These are phyloP conservation scores for Pseudolaguvia tuberculata DNA, from an alignment of 2,113 vertebrate species.

Conservation along the genomic window DNA sequence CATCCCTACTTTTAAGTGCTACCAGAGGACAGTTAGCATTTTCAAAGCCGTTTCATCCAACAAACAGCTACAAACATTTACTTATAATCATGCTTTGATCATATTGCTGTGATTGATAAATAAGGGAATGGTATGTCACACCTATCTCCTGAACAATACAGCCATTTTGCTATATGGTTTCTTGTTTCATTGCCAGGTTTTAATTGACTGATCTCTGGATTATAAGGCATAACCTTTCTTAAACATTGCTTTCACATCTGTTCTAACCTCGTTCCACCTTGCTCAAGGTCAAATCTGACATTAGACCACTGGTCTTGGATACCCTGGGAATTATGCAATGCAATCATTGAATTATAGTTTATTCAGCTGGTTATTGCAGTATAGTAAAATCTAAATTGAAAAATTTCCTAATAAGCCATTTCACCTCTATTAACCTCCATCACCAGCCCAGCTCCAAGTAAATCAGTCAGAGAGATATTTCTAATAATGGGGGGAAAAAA, in stretches of 20 bases:
- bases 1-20: too few species aligned
- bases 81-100: not conserved
- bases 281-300: constrained; percentile 30
- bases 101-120: not conserved
- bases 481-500: too few species aligned
- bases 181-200: not conserved
- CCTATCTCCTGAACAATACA: not conserved
- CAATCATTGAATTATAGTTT: too few species aligned
- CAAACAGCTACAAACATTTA: not conserved
- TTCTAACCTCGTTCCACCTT: constrained; percentile 9
- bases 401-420: not conserved
- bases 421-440: constrained; percentile 4
- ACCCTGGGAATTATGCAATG: not conserved
- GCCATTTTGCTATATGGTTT: not conserved
- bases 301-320: not conserved
- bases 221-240: not conserved
- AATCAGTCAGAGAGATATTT: not conserved
- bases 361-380: not conserved
- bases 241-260: not conserved
- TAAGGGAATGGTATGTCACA: not conserved
- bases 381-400: not conserved
- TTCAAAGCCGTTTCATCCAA: too few species aligned
- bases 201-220: not conserved
- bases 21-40: too few species aligned
- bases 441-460: not conserved